These are phyloP conservation scores for Corythaixoides concolor DNA, from an alignment of 2,113 vertebrate species.

Conservation along the genomic window DNA sequence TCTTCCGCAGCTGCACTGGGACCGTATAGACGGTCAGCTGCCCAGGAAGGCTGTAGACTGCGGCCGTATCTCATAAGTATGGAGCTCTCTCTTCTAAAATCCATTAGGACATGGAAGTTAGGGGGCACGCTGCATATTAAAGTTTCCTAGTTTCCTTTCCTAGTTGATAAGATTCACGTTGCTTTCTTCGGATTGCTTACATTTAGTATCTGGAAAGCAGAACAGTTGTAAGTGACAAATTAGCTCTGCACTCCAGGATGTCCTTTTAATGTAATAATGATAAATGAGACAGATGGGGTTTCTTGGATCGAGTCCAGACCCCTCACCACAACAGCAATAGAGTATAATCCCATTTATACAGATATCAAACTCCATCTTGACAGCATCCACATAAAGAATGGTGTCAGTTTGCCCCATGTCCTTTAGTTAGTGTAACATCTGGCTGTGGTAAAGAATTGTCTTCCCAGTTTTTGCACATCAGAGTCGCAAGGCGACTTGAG, in stretches of 20 bases:
- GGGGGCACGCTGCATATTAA: not conserved
- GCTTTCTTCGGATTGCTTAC: not conserved
- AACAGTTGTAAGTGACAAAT: slow-evolving; percentile 24
- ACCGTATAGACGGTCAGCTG: not conserved
- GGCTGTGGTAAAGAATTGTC: not conserved
- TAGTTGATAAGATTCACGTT: not conserved
- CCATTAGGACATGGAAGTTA: not conserved
- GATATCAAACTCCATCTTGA: not conserved
- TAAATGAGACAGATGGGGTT: slow-evolving; percentile 40
- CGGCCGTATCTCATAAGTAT: not conserved
- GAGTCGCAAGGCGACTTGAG: not conserved
- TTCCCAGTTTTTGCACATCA: not conserved
- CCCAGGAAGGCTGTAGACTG: not conserved
- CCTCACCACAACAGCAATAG: not conserved
- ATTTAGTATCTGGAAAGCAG: slow-evolving; percentile 12
- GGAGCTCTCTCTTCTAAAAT: not conserved
- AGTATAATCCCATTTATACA: slow-evolving; percentile 12
- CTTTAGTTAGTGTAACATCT: not conserved
- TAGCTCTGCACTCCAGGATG: not conserved
- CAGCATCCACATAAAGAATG: not conserved
- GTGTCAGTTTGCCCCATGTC: not conserved
- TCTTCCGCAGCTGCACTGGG: not conserved
- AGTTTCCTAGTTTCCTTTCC: not conserved
- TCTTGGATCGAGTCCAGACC: not conserved
- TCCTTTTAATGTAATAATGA: slow-evolving; percentile 23